These are phyloP conservation scores for Lycaena phlaeas DNA, from an alignment of 2,888 invertebrate genomes.

Conservation along the genomic window DNA sequence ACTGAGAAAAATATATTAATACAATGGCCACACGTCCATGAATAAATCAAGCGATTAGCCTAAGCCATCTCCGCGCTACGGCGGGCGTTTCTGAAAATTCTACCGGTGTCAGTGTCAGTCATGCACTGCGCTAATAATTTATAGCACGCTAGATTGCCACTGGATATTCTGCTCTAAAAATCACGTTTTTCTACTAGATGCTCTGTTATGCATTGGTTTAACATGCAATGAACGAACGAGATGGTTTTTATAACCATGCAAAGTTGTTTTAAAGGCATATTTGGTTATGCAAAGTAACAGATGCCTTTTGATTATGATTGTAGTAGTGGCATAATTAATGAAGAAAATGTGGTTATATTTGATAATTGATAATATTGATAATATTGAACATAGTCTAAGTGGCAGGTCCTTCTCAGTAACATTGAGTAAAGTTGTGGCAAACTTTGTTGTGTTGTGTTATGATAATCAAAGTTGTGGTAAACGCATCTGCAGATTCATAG, in stretches of 20 bases:
- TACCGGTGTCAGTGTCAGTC: constrained; percentile 10
- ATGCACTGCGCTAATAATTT: constrained; percentile 7
- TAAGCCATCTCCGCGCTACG: constrained; percentile 5
- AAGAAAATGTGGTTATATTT: too few species aligned
- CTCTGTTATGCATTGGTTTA: too few species aligned
- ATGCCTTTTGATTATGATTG: too few species aligned
- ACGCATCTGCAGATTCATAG: too few species aligned
- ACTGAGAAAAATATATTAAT: constrained; percentile 6
- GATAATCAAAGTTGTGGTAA: too few species aligned
- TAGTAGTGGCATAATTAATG: too few species aligned
- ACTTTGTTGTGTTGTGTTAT: too few species aligned
- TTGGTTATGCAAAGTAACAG: too few species aligned
- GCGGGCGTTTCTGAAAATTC: constrained; percentile 4
- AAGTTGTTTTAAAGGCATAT: neutral
- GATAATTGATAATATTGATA: too few species aligned
- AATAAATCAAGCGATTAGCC: constrained; percentile 11
- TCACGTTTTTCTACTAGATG: neutral
- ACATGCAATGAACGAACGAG: neutral
- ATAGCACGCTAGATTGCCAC: constrained; percentile 2
- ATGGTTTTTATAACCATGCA: neutral
- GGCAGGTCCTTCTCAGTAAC: too few species aligned
- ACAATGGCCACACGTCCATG: constrained; percentile 1
- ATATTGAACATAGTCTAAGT: too few species aligned
- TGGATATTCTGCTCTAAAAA: constrained; percentile 3
- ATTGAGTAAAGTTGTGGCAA: too few species aligned